Conservation (phyloP, 2,797 vertebrate species). For the Gymnodraco acuticeps region DNA sequence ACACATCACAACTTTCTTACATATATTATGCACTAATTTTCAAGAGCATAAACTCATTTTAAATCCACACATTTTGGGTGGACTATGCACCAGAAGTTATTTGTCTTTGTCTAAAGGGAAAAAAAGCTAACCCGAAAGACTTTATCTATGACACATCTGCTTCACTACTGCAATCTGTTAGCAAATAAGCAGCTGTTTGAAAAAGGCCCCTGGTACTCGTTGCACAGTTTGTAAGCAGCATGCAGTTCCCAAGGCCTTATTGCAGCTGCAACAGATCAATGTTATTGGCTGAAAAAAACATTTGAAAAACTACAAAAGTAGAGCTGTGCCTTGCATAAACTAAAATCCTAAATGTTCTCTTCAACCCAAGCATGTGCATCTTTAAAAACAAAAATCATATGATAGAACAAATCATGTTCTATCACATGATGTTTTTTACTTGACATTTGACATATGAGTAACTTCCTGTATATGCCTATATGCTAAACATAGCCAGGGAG, state of each 20-base stretch:
- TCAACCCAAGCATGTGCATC: slow-evolving; percentile 22
- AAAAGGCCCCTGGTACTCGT: slow-evolving; percentile 69
- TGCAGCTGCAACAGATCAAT: slow-evolving; percentile 74
- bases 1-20: slow-evolving; percentile 9
- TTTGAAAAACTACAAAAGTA: slow-evolving; percentile 51
- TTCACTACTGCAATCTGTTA: slow-evolving; percentile 73
- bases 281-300: slow-evolving; percentile 61
- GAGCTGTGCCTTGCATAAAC: slow-evolving; percentile 32
- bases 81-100: slow-evolving; percentile 30
- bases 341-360: slow-evolving; percentile 37
- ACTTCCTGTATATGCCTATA: not conserved
- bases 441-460: slow-evolving; percentile 8
- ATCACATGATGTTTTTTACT: not conserved
- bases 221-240: slow-evolving; percentile 71
- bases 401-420: not conserved
- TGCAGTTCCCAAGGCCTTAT: slow-evolving; percentile 63
- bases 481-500: not conserved
- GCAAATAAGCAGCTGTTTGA: slow-evolving; percentile 77
- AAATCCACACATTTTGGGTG: slow-evolving; percentile 27
- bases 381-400: not conserved
- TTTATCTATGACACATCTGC: slow-evolving; percentile 74
- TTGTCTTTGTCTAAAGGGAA: slow-evolving; percentile 46
- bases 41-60: slow-evolving; percentile 25
- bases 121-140: slow-evolving; percentile 25
- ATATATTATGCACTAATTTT: slow-evolving; percentile 22